Percentiles rank a stretch among this genome's conserved stretches.
Evolutionary conservation across 2,797 vertebrate species (phyloP).

Genomic region (Chaetophractus vellerosus): DNA sequence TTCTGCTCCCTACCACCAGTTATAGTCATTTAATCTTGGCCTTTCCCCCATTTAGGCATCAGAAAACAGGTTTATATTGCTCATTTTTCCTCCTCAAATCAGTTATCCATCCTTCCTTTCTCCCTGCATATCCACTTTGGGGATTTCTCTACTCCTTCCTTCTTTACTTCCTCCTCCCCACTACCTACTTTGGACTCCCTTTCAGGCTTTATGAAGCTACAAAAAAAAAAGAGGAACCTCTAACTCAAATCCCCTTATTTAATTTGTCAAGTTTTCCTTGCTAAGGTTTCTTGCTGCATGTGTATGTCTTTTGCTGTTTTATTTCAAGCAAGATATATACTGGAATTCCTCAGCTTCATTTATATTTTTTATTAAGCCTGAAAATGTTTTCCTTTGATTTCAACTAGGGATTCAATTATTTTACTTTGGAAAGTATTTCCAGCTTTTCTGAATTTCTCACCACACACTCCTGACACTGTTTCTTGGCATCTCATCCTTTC

Average conservation of each 20-base stretch:
- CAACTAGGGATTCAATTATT: conserved; percentile 27
- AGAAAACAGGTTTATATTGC: background rate
- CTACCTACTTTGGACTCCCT: background rate
- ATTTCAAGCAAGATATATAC: conserved; percentile 62
- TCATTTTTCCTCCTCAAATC: background rate
- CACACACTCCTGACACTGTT: background rate
- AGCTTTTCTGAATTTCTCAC: conserved; percentile 53
- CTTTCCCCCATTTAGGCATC: background rate
- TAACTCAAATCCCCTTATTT: background rate
- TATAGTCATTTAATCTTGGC: background rate
- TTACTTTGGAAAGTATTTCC: background rate
- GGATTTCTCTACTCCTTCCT: background rate
- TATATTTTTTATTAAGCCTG: background rate
- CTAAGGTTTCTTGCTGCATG: background rate
- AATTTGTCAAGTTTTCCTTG: conserved; percentile 37
- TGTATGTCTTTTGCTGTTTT: conserved; percentile 35
- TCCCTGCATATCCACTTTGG: background rate
- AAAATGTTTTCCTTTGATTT: conserved; percentile 41
- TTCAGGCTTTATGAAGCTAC: background rate
- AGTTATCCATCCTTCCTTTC: background rate
- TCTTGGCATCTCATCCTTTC: background rate
- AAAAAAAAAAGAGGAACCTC: background rate
- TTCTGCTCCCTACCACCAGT: background rate
- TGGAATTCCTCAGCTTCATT: conserved; percentile 57
- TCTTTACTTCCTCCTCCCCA: background rate